Conservation (phyloP, 23 tunicate species). For the Styela plicata region DNA sequence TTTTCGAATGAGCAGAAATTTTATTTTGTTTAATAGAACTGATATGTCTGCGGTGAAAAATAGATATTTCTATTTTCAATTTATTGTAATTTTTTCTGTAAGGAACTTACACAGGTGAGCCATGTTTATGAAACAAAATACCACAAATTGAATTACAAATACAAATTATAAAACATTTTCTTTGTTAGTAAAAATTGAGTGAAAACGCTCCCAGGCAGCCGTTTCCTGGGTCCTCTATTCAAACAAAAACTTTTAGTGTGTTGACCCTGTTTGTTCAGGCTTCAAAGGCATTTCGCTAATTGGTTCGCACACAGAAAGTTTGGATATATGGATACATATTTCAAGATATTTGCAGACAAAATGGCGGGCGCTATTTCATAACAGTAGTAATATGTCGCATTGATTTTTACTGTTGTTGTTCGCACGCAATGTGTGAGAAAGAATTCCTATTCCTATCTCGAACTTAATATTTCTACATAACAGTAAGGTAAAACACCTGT, state of each 20-base stretch:
- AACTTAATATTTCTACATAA: no score
- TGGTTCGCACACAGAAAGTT: neutral
- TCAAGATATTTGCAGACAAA: no score
- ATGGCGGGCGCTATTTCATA: neutral
- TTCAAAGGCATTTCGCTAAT: conserved; percentile 4
- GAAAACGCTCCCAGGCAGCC: conserved; percentile 8
- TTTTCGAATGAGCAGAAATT: no score
- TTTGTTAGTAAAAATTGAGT: neutral
- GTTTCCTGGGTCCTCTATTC: conserved; percentile 14
- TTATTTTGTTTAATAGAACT: no score
- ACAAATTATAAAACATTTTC: neutral
- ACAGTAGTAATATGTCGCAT: neutral
- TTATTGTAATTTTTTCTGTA: neutral
- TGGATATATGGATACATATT: neutral
- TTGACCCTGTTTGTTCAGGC: conserved; percentile 19
- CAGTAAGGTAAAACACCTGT: no score
- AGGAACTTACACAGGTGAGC: neutral
- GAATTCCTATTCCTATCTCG: no score
- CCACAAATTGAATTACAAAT: neutral
- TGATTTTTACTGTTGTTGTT: neutral
- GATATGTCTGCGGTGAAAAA: no score
- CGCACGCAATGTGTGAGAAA: neutral
- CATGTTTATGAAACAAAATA: neutral
- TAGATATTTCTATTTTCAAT: neutral
- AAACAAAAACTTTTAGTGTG: conserved; percentile 18